phyloP scores from a whole-genome alignment of 2,113 vertebrate genomes.

The Gymnocephalus cernua region DNA sequence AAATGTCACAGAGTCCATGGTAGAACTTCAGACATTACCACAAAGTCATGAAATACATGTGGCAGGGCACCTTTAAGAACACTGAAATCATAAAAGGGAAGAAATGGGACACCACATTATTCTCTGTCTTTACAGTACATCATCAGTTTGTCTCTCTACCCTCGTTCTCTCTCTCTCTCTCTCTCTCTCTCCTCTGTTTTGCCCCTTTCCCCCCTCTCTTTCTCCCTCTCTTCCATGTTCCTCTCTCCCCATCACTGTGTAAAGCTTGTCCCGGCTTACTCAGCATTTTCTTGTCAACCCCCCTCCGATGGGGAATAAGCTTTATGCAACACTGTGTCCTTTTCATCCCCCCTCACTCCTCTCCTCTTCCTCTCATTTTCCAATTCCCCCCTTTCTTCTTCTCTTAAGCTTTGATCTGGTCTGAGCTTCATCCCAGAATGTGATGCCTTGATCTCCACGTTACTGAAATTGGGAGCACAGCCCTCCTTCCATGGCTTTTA shows the following conservation, averaged over 20 bases:
- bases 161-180: not conserved
- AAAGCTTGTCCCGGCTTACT: constrained; percentile 53
- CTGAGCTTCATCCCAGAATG: constrained; percentile 9
- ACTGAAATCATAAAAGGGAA: not conserved
- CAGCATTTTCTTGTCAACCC: constrained; percentile 65
- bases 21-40: too few species aligned
- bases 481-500: not conserved
- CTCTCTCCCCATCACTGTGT: constrained; percentile 13
- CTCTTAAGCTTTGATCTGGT: constrained; percentile 28
- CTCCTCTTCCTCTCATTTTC: not conserved
- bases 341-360: not conserved
- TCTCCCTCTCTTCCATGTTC: not conserved
- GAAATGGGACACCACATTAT: constrained; percentile 1
- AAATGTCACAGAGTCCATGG: too few species aligned
- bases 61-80: not conserved
- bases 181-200: not conserved
- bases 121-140: constrained; percentile 20
- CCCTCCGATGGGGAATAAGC: constrained; percentile 7
- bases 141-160: constrained; percentile 18
- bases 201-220: too few species aligned
- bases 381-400: not conserved
- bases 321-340: constrained; percentile 40
- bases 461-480: not conserved
- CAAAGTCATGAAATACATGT: too few species aligned
- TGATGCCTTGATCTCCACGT: not conserved